Evolutionary conservation across 2,888 invertebrate genomes (phyloP).

Genomic region (Norana najaformis): DNA sequence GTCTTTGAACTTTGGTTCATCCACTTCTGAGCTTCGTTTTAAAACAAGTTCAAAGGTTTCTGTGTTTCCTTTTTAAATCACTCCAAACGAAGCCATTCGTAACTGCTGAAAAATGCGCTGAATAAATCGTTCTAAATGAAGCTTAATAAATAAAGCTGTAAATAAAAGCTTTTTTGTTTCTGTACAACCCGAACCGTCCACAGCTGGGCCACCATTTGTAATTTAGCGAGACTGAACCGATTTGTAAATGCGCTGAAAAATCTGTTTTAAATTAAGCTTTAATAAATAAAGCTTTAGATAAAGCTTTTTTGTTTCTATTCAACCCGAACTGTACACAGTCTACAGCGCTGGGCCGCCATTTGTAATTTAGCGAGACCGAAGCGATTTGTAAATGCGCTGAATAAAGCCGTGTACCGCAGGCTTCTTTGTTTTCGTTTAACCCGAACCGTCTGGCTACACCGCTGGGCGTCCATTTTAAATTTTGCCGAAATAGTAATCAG

Average conservation of each 20-base stretch:
- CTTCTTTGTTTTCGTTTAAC: conserved; percentile 13
- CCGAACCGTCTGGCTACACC: background rate
- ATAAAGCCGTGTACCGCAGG: background rate
- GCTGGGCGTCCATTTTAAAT: conserved; percentile 1
- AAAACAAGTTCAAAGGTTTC: background rate
- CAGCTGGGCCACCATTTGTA: too few species aligned
- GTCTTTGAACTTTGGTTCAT: background rate
- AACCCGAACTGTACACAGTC: background rate
- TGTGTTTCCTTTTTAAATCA: background rate
- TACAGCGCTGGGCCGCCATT: background rate
- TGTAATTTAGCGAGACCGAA: background rate
- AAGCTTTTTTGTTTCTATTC: background rate
- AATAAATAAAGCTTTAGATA: too few species aligned
- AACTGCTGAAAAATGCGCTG: too few species aligned
- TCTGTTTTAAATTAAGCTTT: too few species aligned
- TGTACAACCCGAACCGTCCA: too few species aligned
- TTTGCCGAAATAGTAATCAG: conserved; percentile 5
- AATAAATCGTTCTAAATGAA: too few species aligned
- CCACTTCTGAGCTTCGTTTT: background rate
- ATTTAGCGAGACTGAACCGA: too few species aligned
- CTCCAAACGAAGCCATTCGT: background rate
- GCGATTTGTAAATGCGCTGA: background rate
- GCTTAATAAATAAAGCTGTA: too few species aligned
- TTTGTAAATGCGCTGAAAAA: too few species aligned
- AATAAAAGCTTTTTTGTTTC: too few species aligned